Conservation (phyloP, 2,797 vertebrate species). For the Zenarchopterus dispar region DNA sequence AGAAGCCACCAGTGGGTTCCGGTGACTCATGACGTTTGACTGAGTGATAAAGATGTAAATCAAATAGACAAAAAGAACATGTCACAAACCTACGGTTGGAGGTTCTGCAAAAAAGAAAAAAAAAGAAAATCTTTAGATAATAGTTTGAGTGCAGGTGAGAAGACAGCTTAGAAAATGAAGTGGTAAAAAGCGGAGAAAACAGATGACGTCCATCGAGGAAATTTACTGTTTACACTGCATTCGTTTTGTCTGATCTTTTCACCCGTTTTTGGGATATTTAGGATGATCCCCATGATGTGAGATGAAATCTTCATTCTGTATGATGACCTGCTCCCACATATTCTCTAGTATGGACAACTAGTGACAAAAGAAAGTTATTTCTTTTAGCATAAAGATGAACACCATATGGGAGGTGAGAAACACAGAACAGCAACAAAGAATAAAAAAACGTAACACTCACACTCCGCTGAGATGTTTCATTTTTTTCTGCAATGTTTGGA, state of each 20-base stretch:
- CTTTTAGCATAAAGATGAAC: no score
- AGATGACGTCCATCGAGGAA: not conserved
- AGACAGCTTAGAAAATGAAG: slow-evolving; percentile 15
- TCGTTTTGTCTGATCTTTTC: not conserved
- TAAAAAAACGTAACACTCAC: not conserved
- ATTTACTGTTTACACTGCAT: not conserved
- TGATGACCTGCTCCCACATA: no score
- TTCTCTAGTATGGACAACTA: not conserved
- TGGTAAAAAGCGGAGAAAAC: slow-evolving; percentile 11
- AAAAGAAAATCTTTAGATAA: no score
- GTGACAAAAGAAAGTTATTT: no score
- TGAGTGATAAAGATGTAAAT: not conserved
- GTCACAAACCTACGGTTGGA: not conserved
- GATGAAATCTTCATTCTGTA: not conserved
- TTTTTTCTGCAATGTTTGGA: not conserved
- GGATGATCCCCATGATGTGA: slow-evolving; percentile 1
- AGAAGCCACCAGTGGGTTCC: not conserved
- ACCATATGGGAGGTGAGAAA: no score
- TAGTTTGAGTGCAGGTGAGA: not conserved
- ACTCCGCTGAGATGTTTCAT: not conserved
- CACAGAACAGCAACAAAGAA: not conserved
- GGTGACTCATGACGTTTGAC: not conserved
- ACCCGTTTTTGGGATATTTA: slow-evolving; percentile 21
- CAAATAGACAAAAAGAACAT: not conserved
- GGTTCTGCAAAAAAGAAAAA: no score